phyloP scores from a whole-genome alignment of 1,140 invertebrate genomes.

The Thalassaphorura encarpata region DNA sequence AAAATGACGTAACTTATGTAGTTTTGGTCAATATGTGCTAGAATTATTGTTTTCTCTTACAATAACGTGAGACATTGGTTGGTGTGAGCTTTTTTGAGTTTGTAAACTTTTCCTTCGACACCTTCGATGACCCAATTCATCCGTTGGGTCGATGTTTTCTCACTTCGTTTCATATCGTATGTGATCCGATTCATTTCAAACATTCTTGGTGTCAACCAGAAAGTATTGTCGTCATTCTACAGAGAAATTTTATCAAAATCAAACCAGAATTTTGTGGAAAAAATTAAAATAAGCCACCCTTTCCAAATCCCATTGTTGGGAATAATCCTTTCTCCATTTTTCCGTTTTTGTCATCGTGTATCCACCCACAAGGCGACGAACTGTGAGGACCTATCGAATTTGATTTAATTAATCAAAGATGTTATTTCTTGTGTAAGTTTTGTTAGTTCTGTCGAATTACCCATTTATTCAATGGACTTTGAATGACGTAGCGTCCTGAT shows the following conservation, averaged over 20 bases:
- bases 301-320: conserved; percentile 10
- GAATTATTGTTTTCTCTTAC: not conserved
- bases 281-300: not conserved
- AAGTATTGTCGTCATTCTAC: conserved; percentile 6
- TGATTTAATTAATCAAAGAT: not conserved
- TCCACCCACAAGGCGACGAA: conserved; percentile 1
- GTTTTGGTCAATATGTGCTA: not conserved
- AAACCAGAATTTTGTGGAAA: not conserved
- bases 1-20: not conserved
- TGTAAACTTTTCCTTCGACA: not conserved
- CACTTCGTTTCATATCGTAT: not conserved
- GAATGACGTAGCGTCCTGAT: conserved; percentile 1
- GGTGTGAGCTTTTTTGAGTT: not conserved
- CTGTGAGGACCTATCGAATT: conserved; percentile 1
- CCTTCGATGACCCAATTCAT: conserved; percentile 3
- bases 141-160: not conserved
- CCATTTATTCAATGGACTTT: not conserved
- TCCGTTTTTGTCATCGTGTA: conserved; percentile 2
- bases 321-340: conserved; percentile 1
- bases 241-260: not conserved
- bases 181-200: not conserved
- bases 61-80: not conserved
- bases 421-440: not conserved
- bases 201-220: not conserved
- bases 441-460: not conserved